Conservation (phyloP, 2,888 invertebrate species). For the Celastrina argiolus region DNA sequence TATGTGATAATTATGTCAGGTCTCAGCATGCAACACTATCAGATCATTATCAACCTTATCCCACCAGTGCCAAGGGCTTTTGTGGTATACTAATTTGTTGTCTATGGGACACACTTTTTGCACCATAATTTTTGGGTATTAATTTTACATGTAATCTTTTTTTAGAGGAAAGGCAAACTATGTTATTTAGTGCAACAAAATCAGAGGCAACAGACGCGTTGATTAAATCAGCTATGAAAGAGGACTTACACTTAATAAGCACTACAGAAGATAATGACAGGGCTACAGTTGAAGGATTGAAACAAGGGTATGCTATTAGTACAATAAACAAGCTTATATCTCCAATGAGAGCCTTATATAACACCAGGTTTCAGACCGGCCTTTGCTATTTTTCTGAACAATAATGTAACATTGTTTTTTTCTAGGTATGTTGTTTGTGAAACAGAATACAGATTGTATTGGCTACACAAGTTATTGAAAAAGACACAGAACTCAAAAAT, state of each 20-base stretch:
- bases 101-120: no score
- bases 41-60: no score
- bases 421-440: conserved; percentile 93
- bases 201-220: conserved; percentile 93
- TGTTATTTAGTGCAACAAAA: conserved; percentile 97
- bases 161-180: conserved; percentile 93
- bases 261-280: conserved; percentile 90
- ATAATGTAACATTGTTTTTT: conserved; percentile 29
- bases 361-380: no score
- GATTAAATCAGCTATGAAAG: conserved; percentile 91
- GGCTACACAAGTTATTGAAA: conserved; percentile 96
- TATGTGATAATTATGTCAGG: no score
- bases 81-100: no score
- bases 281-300: conserved; percentile 89
- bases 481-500: conserved; percentile 95
- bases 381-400: background rate
- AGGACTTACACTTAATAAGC: conserved; percentile 92
- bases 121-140: no score
- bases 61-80: no score
- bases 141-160: background rate
- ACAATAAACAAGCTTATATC: no score
- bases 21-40: no score
- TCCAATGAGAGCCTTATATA: no score
- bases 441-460: conserved; percentile 92
- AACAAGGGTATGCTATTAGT: conserved; percentile 85